Base-by-base conservation (phyloP, 2,113 vertebrate species). In the Podarcis cretensis region DNA sequence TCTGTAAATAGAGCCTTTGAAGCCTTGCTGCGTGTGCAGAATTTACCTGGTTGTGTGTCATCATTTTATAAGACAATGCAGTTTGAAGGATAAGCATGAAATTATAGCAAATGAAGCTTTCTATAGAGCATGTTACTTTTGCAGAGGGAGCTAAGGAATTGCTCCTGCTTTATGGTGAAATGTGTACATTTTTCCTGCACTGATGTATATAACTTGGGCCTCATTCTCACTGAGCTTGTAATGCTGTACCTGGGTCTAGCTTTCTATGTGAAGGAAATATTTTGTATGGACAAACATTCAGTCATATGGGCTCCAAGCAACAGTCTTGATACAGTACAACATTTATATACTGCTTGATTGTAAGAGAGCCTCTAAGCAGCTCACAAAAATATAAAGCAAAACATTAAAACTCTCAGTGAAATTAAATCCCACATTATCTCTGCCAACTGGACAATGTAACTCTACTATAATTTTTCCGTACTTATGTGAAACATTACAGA, bases 401-500 rank as follows among this genome's bases (percentile, higher is more conserved):
- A 48, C 23, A 23, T 84, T 94, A 80, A 88, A 87, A 92, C 43
- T 37, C 54, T 76, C 63, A 40, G 2, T 59, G 57, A 16, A 59
- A 59, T 85, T 2, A 48, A 48, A 48, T 9, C 43, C 8, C 43
- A 48, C 43, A 48, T 9, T 48, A 48, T 48, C 43, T 48, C 43
- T 48, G 43, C 43, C 43, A 9, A 48, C 82, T 92, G 87, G 89
- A 89, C 57, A 0, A 81, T 81, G 48, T 43, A 57, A 74, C n/a
- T 89, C 65, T 89, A 57, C 84, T 88, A 94, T 68, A 7, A 93
- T 37, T 66, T 95, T 93, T 94, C 89, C 30, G 30, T 71, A 23
- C 27, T 40, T 73, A 30, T 32, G 30, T 32, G 9, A n/a, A 73
- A 48, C 13, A 66, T 73, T 2, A 20, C 16, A 57, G 30, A 68